These are phyloP conservation scores for Heteromurus nitidus DNA, from an alignment of 2,888 invertebrate species.

Conservation along the genomic window DNA sequence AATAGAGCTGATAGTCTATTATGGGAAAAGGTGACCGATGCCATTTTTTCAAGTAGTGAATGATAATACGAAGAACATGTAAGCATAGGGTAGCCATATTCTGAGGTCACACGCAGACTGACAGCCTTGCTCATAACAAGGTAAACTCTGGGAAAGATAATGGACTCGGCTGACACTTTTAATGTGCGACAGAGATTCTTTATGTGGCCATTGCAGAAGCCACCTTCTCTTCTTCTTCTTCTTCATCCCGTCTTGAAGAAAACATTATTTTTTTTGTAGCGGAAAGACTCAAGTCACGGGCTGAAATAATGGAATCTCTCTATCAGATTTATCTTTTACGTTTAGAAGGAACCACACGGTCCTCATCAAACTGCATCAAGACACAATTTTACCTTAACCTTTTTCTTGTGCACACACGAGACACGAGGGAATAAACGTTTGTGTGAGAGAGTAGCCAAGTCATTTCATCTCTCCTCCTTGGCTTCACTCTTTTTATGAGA, in stretches of 20 bases:
- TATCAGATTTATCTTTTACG: slow-evolving; percentile 8
- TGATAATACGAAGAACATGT: slow-evolving; percentile 9
- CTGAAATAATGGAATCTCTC: slow-evolving; percentile 16
- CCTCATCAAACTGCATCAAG: not conserved
- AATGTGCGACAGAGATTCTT: slow-evolving; percentile 69
- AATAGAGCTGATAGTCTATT: no score
- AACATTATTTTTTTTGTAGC: no score
- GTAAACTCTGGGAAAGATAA: slow-evolving; percentile 62
- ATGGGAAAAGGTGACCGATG: no score
- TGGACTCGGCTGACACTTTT: slow-evolving; percentile 70
- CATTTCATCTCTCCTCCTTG: no score
- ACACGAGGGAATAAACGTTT: no score
- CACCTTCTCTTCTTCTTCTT: not conserved
- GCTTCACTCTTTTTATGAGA: not conserved
- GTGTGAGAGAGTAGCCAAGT: no score
- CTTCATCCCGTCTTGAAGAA: no score
- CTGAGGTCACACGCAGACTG: no score
- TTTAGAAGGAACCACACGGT: not conserved
- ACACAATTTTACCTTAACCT: not conserved
- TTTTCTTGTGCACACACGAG: not conserved
- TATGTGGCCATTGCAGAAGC: slow-evolving; percentile 57
- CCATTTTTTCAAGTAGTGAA: not conserved
- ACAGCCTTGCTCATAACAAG: slow-evolving; percentile 43
- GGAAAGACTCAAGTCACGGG: slow-evolving; percentile 10
- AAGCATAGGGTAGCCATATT: no score